Base-by-base conservation (phyloP, 2,888 invertebrate species). In the Augochlorella aurata region DNA sequence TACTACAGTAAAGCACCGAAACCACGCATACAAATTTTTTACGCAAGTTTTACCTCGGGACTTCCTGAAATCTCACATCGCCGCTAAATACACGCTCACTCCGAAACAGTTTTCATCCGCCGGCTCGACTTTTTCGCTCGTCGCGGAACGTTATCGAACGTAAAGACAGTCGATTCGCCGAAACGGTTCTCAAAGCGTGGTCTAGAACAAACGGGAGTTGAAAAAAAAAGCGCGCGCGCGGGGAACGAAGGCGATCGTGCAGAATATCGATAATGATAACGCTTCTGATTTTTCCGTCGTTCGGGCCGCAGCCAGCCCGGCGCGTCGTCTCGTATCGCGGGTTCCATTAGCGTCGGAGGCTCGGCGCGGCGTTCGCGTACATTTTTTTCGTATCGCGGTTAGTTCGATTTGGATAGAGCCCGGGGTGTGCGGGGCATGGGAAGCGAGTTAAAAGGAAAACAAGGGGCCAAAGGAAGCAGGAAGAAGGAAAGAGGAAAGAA, bases 171-270 rank as follows among this genome's bases (percentile, higher is more conserved):
- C 67, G 67, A 65, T 63, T 49, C 21, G 18, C 63, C 38, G 44
- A 49, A 50, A 65, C 47, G 58, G 29, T 44, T 16, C 49, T 50
- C 65, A 61, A 73, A 73, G 63, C 61, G 38, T 24, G 24, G 10
- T 72, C n/a, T 47, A 12, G 50, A 67, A 21, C 21, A 24, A 50
- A 45, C 24, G 29, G 24, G 12, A 18, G 7, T 5, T 38, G 38
- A 38, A 38, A 38, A 38, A 54, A 54, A 47, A 58, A 58, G 24
- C 7, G 58, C 58, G 24, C 47, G 66, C 50, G 21, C 49, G 7
- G 63, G 52, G 29, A 71, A 76, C 58, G 63, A 73, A 73, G 82
- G 72, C 82, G 76, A 82, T 82, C 73, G 69, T 61, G 82, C 73
- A 73, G 73, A 81, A 81, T 50, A 44, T 76, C 82, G 81, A 76